A percentile compares a stretch with the other conserved stretches of the same genome.
These are phyloP conservation scores for Callorhinus ursinus DNA, from an alignment of 2,113 vertebrate genomes.

Conservation along the genomic window DNA sequence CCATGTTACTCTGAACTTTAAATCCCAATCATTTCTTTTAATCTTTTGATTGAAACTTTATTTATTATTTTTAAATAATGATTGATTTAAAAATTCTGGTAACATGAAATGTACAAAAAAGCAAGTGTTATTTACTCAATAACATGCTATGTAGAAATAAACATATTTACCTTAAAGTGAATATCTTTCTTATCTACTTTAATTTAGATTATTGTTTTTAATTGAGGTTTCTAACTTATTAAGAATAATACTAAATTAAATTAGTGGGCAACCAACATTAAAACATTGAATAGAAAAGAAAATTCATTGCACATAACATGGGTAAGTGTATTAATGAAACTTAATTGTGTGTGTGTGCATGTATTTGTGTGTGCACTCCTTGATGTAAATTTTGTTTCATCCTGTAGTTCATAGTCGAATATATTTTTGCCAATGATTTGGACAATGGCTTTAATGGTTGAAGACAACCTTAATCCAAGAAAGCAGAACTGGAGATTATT, in stretches of 20 bases:
- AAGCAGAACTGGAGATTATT: not conserved
- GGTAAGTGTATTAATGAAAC: not conserved
- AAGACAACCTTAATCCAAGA: not conserved
- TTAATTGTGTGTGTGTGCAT: not conserved
- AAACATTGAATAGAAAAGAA: not conserved
- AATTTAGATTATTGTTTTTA: not conserved
- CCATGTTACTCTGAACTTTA: not conserved
- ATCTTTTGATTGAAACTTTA: not conserved
- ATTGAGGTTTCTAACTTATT: not conserved
- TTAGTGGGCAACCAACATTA: not conserved
- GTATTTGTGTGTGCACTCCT: not conserved
- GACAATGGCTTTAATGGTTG: not conserved
- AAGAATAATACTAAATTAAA: not conserved
- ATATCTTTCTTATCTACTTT: not conserved
- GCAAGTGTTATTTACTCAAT: conserved; percentile 6
- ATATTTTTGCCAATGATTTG: not conserved
- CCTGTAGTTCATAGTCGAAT: not conserved
- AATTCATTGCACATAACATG: not conserved
- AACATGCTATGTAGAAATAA: conserved; percentile 26
- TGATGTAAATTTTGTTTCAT: not conserved
- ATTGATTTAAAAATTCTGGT: conserved; percentile 21
- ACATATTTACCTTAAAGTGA: conserved; percentile 13
- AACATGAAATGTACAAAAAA: not conserved
- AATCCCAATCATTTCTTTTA: not conserved
- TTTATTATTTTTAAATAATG: not conserved